Evolutionary conservation across 1,140 invertebrate species (phyloP), one percentile per base, ranked within the genome.

Genomic region (Drosophila sproati): DNA sequence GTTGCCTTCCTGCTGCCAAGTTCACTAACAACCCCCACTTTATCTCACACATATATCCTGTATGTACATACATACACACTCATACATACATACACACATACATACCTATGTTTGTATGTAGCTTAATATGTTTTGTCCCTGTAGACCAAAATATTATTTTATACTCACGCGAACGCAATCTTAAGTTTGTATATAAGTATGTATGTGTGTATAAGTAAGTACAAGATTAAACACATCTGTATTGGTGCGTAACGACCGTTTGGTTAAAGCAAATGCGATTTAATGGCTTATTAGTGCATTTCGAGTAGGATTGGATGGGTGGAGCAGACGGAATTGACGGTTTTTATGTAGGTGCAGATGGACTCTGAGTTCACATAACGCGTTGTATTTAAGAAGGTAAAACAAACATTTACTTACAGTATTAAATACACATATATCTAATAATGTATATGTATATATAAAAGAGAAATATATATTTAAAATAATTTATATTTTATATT

Each of bases 241-340:
- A 32, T 31, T 32, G 10, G 20, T 59, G 37, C 10, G 28, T 43
- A 59, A 45, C 41, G 35, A 35, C 45, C n/a, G 51, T 55, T 56
- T 64, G 62, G 54, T 32, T 55, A 43, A 51, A 41, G 52, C 55
- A 66, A 55, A 64, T 59, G 29, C 54, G 62, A 67, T 73, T 67
- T 73, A 66, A 64, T 73, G 62, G 70, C 61, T 66, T 73, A 60
- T 73, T 66, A 54, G 50, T 57, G 54, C 37, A 52, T 10, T 50
- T 10, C 29, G 48, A 31, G 28, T 20, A 31, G 28, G 29, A 10
- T 50, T n/a, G 8, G 39, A 0, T 4, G 10, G n/a, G 20, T 20
- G 20, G 1, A 2, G 20, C 20, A 1, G 20, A 20, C 20, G 10
- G 10, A 43, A 8, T 43, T 43, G 5, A 8, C 39, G 10, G 39